phyloP scores from a whole-genome alignment of 2,888 invertebrate genomes.

The Callyntrura guangdongensis region DNA sequence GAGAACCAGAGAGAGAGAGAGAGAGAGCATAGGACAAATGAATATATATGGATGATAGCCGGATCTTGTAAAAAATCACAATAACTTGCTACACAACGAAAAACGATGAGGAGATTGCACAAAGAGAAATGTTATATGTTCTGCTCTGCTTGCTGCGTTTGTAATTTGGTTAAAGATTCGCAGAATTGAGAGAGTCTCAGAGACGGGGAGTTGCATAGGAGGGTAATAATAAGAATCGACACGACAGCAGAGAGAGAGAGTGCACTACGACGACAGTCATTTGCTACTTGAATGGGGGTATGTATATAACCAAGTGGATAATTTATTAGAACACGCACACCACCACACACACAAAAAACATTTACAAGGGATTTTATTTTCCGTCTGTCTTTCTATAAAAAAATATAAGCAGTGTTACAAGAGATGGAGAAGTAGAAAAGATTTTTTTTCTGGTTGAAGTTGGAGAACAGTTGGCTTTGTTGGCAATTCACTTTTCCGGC shows the following conservation, averaged over 20 bases:
- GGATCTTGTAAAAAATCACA: slow-evolving; percentile 23
- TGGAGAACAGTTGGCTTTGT: slow-evolving; percentile 60
- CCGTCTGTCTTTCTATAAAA: background rate
- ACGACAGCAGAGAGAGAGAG: background rate
- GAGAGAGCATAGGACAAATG: background rate
- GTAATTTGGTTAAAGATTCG: slow-evolving; percentile 12
- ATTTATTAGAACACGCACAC: slow-evolving; percentile 31
- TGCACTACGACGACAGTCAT: background rate
- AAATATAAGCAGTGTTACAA: background rate
- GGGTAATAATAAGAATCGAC: slow-evolving; percentile 50
- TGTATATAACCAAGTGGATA: background rate
- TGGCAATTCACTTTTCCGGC: slow-evolving; percentile 76
- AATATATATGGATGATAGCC: slow-evolving; percentile 58
- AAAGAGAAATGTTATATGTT: background rate
- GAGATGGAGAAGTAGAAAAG: background rate
- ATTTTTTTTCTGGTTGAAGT: background rate
- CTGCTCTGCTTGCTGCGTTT: slow-evolving; percentile 45
- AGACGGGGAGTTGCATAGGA: background rate
- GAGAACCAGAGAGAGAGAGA: background rate
- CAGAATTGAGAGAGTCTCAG: background rate
- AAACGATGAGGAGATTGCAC: background rate
- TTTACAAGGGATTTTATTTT: background rate
- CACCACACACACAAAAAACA: slow-evolving; percentile 16
- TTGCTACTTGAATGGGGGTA: background rate
- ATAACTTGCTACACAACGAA: slow-evolving; percentile 36